Conservation (phyloP, 2,888 invertebrate genomes). For the Amitus sp. region DNA sequence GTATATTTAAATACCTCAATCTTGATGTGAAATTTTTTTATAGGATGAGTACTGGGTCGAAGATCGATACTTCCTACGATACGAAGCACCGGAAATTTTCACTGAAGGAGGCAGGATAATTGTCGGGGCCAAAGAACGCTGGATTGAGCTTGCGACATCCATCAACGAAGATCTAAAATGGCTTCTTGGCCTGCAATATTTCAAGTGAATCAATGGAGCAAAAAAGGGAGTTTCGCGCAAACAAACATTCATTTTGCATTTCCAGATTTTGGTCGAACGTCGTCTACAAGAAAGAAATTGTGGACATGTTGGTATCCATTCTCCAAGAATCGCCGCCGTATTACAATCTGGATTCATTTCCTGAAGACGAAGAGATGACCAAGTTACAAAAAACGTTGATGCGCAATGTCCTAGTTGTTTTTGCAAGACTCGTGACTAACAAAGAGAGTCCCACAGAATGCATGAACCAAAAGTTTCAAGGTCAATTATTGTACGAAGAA, state of each 20-base stretch:
- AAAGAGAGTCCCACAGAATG: conserved; percentile 71
- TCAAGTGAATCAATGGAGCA: too few relatives aligned
- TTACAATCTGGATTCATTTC: conserved; percentile 68
- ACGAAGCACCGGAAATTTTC: conserved; percentile 68
- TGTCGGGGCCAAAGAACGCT: conserved; percentile 72
- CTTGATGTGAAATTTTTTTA: conserved; percentile 16
- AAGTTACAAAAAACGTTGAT: conserved; percentile 71
- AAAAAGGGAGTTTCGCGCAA: conserved; percentile 10
- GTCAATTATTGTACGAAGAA: conserved; percentile 79
- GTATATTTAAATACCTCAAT: background rate
- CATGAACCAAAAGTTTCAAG: conserved; percentile 75
- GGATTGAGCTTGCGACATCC: conserved; percentile 72
- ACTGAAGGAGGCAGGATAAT: conserved; percentile 66
- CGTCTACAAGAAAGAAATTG: conserved; percentile 67
- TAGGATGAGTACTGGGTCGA: conserved; percentile 72
- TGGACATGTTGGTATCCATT: conserved; percentile 81
- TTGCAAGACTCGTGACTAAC: conserved; percentile 81
- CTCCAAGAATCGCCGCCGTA: conserved; percentile 79
- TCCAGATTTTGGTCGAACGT: conserved; percentile 5
- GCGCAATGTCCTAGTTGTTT: conserved; percentile 73
- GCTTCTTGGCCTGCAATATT: conserved; percentile 75
- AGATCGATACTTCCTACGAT: conserved; percentile 69
- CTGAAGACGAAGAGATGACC: conserved; percentile 64
- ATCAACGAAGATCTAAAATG: conserved; percentile 76
- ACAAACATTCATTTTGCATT: background rate